Evolutionary conservation across 2,797 vertebrate species (phyloP).

Genomic region (Anisognathus igniventris): DNA sequence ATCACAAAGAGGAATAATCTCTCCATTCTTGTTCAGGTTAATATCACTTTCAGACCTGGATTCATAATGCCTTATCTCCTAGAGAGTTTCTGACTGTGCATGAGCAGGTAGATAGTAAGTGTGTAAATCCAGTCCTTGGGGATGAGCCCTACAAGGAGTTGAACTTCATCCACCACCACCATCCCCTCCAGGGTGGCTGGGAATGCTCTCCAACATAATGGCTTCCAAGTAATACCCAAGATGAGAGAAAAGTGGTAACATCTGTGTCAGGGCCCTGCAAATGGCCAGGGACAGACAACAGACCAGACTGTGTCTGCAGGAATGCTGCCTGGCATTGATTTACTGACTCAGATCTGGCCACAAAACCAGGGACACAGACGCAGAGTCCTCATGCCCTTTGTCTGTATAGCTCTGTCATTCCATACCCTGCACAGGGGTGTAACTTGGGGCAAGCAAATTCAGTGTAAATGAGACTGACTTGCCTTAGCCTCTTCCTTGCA

Average conservation of each 20-base stretch:
- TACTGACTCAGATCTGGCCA: background rate
- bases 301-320: background rate
- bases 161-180: background rate
- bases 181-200: accelerated
- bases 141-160: background rate
- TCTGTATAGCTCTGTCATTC: background rate
- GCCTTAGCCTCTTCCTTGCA: background rate
- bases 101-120: background rate
- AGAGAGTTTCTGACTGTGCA: background rate
- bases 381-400: background rate
- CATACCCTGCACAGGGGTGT: background rate
- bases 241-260: background rate
- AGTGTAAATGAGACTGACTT: background rate
- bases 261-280: background rate
- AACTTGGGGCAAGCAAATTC: background rate
- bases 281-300: background rate
- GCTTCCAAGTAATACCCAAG: background rate
- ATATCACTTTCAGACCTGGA: background rate
- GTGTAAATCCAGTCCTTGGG: background rate
- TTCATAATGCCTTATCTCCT: background rate
- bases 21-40: background rate
- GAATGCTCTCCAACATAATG: background rate
- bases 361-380: background rate
- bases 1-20: background rate
- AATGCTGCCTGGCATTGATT: background rate